Evolutionary conservation across 2,797 vertebrate species (phyloP).

Genomic region (Paratrypauchen microcephalus): DNA sequence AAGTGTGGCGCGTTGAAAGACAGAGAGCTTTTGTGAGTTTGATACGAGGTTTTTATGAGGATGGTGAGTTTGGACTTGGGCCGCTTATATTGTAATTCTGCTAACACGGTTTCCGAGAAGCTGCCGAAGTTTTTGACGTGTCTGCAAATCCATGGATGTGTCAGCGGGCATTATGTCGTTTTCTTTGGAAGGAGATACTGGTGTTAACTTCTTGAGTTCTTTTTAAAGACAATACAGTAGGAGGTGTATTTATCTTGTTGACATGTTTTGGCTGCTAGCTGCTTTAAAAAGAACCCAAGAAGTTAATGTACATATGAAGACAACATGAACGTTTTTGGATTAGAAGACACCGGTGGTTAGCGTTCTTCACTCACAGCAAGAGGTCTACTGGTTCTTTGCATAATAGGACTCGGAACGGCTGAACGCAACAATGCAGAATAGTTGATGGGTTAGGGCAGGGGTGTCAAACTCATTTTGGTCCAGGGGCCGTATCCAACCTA

Average conservation of each 20-base stretch:
- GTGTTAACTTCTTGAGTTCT: too few relatives aligned
- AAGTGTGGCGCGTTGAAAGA: conserved; percentile 20
- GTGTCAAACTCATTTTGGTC: too few relatives aligned
- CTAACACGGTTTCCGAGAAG: neutral
- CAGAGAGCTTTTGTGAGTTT: conserved; percentile 34
- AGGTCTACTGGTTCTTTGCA: neutral
- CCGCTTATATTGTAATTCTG: conserved; percentile 9
- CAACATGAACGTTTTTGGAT: too few relatives aligned
- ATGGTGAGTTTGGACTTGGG: conserved; percentile 7
- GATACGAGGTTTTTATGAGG: conserved; percentile 31
- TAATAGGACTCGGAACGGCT: neutral
- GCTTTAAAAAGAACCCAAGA: too few relatives aligned
- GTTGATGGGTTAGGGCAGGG: too few relatives aligned
- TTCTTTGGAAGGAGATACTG: neutral
- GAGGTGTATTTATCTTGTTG: too few relatives aligned
- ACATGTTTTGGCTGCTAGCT: too few relatives aligned
- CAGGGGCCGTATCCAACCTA: too few relatives aligned
- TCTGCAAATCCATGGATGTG: neutral
- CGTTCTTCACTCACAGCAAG: neutral
- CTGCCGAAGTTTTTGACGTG: neutral
- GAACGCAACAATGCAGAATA: neutral
- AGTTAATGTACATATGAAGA: too few relatives aligned
- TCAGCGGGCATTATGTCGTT: neutral
- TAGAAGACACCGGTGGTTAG: neutral
- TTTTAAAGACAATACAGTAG: too few relatives aligned